Evolutionary conservation across 2,888 invertebrate genomes (phyloP).

Genomic region (Hoplodrina blanda): DNA sequence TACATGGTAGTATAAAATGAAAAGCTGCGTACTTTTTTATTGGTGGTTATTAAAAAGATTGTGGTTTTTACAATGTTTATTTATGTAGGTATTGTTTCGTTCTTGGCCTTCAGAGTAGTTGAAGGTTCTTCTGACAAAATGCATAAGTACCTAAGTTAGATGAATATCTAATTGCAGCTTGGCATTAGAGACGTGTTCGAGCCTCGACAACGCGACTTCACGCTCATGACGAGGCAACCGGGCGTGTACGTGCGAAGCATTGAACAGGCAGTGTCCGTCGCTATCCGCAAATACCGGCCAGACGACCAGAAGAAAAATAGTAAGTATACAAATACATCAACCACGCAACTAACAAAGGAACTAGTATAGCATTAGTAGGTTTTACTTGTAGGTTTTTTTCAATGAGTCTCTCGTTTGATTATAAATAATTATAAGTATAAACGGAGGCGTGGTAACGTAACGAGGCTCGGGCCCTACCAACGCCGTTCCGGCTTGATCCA

Average conservation of each 20-base stretch:
- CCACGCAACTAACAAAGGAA: conserved; percentile 15
- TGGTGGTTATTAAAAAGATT: background rate
- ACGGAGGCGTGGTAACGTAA: conserved; percentile 54
- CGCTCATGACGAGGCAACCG: conserved; percentile 94
- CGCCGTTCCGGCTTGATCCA: conserved; percentile 81
- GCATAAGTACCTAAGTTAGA: conserved; percentile 15
- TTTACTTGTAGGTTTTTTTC: background rate
- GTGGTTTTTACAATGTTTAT: conserved; percentile 3
- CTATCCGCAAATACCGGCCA: conserved; percentile 94
- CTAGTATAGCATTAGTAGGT: background rate
- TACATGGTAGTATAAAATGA: conserved; percentile 6
- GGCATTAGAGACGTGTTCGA: conserved; percentile 95
- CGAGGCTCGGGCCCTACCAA: conserved; percentile 52
- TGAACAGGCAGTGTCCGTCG: conserved; percentile 96
- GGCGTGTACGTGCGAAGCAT: conserved; percentile 95
- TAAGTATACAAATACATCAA: conserved; percentile 72
- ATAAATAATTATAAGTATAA: conserved; percentile 45
- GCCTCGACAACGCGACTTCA: conserved; percentile 94
- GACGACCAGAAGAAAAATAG: conserved; percentile 89
- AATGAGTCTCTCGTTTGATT: conserved; percentile 1
- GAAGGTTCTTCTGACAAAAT: conserved; percentile 51
- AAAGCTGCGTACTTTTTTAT: conserved; percentile 5
- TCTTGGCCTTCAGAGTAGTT: conserved; percentile 27
- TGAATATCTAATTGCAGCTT: conserved; percentile 87
- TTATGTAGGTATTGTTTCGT: background rate